phyloP scores from a whole-genome alignment of 2,888 invertebrate genomes.

The Clistopyga incitator region DNA sequence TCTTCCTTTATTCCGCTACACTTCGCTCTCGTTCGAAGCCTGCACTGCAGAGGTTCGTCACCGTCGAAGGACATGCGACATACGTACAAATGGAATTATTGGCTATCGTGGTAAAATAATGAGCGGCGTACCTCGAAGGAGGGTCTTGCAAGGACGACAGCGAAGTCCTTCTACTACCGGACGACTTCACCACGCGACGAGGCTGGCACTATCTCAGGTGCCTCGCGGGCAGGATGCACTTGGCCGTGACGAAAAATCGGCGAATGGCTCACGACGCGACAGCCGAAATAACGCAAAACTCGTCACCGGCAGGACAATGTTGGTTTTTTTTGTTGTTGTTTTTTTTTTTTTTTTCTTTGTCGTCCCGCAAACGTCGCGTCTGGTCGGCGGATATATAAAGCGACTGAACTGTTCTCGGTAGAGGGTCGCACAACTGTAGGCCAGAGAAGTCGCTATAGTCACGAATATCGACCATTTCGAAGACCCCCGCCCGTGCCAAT shows the following conservation, averaged over 20 bases:
- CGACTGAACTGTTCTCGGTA: conserved; percentile 74
- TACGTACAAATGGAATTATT: background rate
- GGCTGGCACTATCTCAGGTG: conserved; percentile 41
- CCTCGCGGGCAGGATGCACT: conserved; percentile 38
- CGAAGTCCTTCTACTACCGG: conserved; percentile 49
- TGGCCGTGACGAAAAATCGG: background rate
- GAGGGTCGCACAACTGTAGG: conserved; percentile 81
- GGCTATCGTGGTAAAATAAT: conserved; percentile 22
- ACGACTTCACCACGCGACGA: conserved; percentile 49
- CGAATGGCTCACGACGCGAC: background rate
- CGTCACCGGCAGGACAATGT: background rate
- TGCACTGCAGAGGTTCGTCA: background rate
- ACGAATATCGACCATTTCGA: conserved; percentile 82
- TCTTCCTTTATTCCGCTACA: background rate
- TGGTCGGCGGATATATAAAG: conserved; percentile 60
- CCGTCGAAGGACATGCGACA: background rate
- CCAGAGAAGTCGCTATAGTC: conserved; percentile 77
- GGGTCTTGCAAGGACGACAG: conserved; percentile 62
- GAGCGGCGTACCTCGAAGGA: conserved; percentile 60
- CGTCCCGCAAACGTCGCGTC: conserved; percentile 15
- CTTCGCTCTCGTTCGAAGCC: background rate
- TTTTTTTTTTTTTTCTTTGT: too few relatives aligned
- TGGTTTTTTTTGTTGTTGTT: too few relatives aligned
- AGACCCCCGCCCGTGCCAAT: conserved; percentile 80
- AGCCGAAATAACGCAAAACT: background rate